These are phyloP conservation scores for Linurgus olivaceus DNA, from an alignment of 2,797 vertebrate species.

Conservation along the genomic window DNA sequence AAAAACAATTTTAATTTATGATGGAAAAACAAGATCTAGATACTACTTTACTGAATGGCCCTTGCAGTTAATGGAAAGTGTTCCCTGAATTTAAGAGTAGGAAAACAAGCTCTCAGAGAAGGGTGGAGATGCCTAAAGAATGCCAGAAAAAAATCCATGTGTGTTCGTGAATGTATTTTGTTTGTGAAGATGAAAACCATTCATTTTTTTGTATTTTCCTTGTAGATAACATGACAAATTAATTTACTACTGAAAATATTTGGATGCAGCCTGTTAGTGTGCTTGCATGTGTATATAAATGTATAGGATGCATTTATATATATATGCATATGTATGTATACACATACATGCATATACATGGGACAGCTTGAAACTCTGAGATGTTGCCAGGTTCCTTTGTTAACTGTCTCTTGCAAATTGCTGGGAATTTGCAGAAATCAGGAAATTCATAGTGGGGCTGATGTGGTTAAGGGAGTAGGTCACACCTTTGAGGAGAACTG, in stretches of 20 bases:
- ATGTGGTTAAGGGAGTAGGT: neutral
- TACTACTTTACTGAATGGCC: neutral
- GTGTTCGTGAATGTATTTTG: neutral
- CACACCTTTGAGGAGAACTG: neutral
- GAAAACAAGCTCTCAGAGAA: neutral
- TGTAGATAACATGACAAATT: neutral
- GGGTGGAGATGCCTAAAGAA: neutral
- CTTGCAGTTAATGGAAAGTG: neutral
- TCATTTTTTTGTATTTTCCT: neutral
- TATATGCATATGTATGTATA: neutral
- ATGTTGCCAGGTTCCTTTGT: neutral
- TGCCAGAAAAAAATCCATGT: neutral
- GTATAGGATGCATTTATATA: neutral
- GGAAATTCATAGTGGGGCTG: accelerated
- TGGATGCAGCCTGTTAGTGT: neutral
- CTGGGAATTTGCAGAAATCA: neutral
- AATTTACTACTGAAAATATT: conserved; percentile 1
- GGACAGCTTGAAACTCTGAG: neutral
- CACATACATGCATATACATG: neutral
- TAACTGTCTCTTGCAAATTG: neutral
- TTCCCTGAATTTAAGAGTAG: neutral
- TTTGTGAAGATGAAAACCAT: neutral
- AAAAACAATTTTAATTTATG: neutral
- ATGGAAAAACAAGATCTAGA: neutral
- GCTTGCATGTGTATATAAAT: neutral